A percentile compares a stretch with the other conserved stretches of the same genome.
These are phyloP conservation scores for Diachasmimorpha longicaudata DNA, from an alignment of 1,140 invertebrate species.

Conservation along the genomic window DNA sequence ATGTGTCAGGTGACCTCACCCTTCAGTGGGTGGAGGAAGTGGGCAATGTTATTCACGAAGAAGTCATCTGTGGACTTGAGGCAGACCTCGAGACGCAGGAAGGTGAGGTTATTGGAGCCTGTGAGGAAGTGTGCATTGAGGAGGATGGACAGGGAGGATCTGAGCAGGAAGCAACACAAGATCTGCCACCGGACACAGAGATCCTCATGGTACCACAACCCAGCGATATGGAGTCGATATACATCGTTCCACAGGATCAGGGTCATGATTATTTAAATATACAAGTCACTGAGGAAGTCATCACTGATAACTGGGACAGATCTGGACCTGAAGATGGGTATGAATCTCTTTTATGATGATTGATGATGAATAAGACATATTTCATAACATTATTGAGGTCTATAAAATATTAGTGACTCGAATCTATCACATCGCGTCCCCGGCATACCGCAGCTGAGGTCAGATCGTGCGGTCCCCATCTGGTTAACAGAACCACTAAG, in stretches of 20 bases:
- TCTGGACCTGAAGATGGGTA: slow-evolving; percentile 74
- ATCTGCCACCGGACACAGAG: slow-evolving; percentile 36
- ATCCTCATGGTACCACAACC: slow-evolving; percentile 56
- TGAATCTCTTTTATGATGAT: no score
- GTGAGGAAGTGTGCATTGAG: slow-evolving; percentile 62
- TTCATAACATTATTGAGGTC: no score
- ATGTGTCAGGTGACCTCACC: slow-evolving; percentile 53
- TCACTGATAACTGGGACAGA: slow-evolving; percentile 78
- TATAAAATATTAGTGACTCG: no score
- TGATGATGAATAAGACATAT: no score
- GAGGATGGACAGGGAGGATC: slow-evolving; percentile 61
- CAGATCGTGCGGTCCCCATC: no score
- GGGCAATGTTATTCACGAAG: slow-evolving; percentile 67
- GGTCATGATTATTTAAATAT: slow-evolving; percentile 67
- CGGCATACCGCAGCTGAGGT: no score
- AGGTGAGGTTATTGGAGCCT: slow-evolving; percentile 58
- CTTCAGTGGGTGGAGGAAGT: slow-evolving; percentile 66
- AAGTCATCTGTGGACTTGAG: slow-evolving; percentile 70
- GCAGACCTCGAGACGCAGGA: slow-evolving; percentile 51
- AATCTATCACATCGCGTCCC: no score
- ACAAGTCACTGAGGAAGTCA: slow-evolving; percentile 77
- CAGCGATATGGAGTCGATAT: slow-evolving; percentile 59
- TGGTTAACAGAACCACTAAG: no score
- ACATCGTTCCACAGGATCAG: slow-evolving; percentile 59
- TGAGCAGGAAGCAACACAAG: slow-evolving; percentile 52